These are phyloP conservation scores for Norana najaformis DNA, from an alignment of 2,888 invertebrate genomes.

Conservation along the genomic window DNA sequence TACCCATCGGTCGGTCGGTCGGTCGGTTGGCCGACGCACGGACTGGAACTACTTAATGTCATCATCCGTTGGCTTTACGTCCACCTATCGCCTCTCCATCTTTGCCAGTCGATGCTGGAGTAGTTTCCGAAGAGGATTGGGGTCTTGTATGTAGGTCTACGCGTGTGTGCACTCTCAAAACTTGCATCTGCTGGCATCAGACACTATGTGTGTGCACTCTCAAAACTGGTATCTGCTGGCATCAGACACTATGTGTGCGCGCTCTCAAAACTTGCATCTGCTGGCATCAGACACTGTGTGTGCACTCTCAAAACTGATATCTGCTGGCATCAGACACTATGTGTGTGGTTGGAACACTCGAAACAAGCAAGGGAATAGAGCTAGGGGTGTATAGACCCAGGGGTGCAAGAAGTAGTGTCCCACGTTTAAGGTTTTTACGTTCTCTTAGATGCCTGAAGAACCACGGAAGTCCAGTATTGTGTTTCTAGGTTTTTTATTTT, in stretches of 20 bases:
- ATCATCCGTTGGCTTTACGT: not conserved
- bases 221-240: not conserved
- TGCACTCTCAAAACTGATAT: not conserved
- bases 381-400: not conserved
- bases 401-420: too few relatives aligned
- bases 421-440: not conserved
- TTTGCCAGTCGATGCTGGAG: not conserved
- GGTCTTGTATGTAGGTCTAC: not conserved
- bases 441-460: not conserved
- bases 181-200: not conserved
- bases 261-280: not conserved
- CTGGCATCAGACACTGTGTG: not conserved
- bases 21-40: not conserved
- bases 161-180: not conserved
- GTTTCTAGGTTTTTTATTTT: too few relatives aligned
- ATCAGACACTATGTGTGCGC: not conserved
- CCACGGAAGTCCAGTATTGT: not conserved
- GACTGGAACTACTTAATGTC: slow-evolving; percentile 5
- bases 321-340: not conserved
- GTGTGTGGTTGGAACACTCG: not conserved
- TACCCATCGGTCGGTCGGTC: not conserved
- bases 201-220: not conserved
- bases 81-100: not conserved
- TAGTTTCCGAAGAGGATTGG: slow-evolving; percentile 5
- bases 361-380: not conserved